A percentile compares a stretch with the other conserved stretches of the same genome.
Evolutionary conservation across 2,113 vertebrate genomes (phyloP).

Genomic region (Urocolius indicus): DNA sequence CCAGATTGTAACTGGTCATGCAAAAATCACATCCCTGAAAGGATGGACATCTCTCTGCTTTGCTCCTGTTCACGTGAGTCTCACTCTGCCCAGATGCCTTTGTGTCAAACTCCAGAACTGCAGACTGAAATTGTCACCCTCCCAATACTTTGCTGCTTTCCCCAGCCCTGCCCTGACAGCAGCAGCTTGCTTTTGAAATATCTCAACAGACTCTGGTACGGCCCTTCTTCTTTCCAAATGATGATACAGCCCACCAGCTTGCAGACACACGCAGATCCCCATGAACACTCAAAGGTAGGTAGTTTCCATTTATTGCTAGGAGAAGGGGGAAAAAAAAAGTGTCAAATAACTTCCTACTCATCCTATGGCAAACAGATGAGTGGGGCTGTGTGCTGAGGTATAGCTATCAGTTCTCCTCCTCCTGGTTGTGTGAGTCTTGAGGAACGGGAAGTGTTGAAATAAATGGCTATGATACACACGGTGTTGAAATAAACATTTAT

Average conservation of each 20-base stretch:
- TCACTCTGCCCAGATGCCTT: not conserved
- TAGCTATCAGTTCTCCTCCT: constrained; percentile 53
- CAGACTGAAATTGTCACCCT: not conserved
- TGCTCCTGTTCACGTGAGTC: not conserved
- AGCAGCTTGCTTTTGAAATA: constrained; percentile 3
- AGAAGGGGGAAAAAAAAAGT: constrained; percentile 7
- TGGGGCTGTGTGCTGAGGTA: constrained; percentile 23
- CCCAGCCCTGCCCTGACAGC: not conserved
- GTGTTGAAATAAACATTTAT: constrained; percentile 82
- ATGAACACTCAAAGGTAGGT: not conserved
- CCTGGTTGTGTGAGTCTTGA: constrained; percentile 63
- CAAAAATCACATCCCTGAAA: not conserved
- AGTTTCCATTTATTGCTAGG: constrained; percentile 39
- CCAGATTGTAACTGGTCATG: not conserved
- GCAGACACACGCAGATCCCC: constrained; percentile 6
- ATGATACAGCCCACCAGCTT: not conserved
- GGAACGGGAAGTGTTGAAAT: constrained; percentile 76
- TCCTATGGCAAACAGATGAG: constrained; percentile 10
- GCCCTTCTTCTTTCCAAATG: not conserved
- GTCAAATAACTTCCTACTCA: not conserved
- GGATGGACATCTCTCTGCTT: not conserved
- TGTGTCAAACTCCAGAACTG: not conserved
- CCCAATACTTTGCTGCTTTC: not conserved
- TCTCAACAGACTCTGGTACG: not conserved
- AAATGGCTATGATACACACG: constrained; percentile 77